Base-by-base conservation (phyloP, 1,140 invertebrate species). In the Berghia stephanieae region DNA sequence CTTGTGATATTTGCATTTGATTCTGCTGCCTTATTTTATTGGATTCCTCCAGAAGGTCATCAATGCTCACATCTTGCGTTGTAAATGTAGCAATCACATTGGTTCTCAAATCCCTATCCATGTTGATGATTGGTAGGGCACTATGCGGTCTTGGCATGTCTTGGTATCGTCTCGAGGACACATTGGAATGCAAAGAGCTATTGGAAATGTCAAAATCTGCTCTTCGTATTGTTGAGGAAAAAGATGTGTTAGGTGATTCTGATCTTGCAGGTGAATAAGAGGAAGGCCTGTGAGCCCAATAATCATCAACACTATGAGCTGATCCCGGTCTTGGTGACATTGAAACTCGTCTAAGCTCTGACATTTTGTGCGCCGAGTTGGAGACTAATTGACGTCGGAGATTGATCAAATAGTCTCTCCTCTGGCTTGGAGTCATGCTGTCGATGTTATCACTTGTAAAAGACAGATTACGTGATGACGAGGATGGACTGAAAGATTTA, bases 341-440 rank as follows among this genome's bases (percentile, higher is more conserved):
- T 18, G 77, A 84, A 24, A 72, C 74, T 13, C 44, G 13, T 72
- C 80, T 60, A 3, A 79, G 69, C 42, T 81, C 71, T 21, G 74
- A 31, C 16, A 82, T 38, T 49, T 82, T 79, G 38, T 75, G 74
- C 70, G 81, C 70, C 27, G 82, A 82, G n/a, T 68, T 68, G n/a
- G 76, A 78, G 21, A 86, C 82, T 5, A 86, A 31, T 16, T 81
- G 60, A 46, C 78, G 80, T 31, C 84, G 60, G 63, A 85, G 70
- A 49, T 75, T 55, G 0, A 84, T 73, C 34, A 86, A 75, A 72
- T 86, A 80, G 38, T 80, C 73, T 49, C 68, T 80, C 66, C 81
- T 83, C 74, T 86, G 79, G 60, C 69, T 79, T 38, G 85, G 83
- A 60, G 81, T 84, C 82, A 85, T 82, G 42, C 67, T 80, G 18